Evolutionary conservation across 2,888 invertebrate genomes (phyloP).

Genomic region (Polia nebulosa): DNA sequence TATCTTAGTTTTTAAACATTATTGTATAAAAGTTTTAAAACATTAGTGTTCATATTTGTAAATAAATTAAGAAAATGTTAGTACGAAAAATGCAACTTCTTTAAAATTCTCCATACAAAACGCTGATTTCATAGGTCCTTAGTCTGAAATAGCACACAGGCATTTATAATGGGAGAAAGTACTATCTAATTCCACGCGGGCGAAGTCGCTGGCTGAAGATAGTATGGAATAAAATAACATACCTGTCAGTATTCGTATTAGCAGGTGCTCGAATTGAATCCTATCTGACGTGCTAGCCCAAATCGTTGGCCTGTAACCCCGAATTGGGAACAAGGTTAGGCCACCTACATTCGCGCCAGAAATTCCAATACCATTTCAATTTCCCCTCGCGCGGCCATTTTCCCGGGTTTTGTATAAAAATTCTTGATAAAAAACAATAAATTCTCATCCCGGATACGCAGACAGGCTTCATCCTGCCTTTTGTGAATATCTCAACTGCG

Average conservation of each 20-base stretch:
- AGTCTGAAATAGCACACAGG: too few relatives aligned
- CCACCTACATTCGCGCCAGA: conserved; percentile 4
- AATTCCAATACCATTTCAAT: conserved; percentile 45
- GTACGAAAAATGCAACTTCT: too few relatives aligned
- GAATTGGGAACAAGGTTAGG: conserved; percentile 27
- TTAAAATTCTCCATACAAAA: too few relatives aligned
- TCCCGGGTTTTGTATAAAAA: conserved; percentile 36
- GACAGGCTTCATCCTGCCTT: conserved; percentile 64
- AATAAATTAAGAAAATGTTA: too few relatives aligned
- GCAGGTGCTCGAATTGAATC: background rate
- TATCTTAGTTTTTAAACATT: too few relatives aligned
- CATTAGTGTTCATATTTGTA: too few relatives aligned
- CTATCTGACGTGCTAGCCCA: background rate
- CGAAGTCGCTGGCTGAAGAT: too few relatives aligned
- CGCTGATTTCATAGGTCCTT: too few relatives aligned
- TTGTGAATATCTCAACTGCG: conserved; percentile 61
- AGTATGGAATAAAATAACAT: too few relatives aligned
- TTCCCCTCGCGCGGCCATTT: conserved; percentile 21
- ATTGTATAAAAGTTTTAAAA: too few relatives aligned
- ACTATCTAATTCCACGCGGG: too few relatives aligned
- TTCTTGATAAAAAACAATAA: conserved; percentile 56
- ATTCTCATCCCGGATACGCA: conserved; percentile 60
- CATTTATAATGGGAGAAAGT: too few relatives aligned
- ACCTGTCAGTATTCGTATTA: background rate
- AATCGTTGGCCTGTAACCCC: background rate